Conservation (phyloP, 30 jellyfish, hydroid and myxozoan species). For the Clytia hemisphaerica region DNA sequence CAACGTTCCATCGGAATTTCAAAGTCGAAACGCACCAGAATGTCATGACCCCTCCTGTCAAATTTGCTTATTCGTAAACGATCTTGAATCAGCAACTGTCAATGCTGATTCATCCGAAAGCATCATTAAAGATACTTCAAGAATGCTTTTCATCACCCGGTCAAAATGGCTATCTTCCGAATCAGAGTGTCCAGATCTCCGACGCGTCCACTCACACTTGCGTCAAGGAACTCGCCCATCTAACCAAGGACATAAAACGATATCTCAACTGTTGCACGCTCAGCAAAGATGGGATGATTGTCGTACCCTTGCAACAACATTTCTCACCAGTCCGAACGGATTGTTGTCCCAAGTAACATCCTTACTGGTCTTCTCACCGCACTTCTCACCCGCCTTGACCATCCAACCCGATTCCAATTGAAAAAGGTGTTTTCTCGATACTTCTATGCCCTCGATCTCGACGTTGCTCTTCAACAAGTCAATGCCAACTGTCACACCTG, state of each 20-base stretch:
- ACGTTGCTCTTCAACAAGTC: not conserved
- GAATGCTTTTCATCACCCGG: too few relatives aligned
- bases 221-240: too few relatives aligned
- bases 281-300: not conserved
- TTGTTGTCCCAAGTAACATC: slow-evolving; percentile 14
- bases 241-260: not conserved
- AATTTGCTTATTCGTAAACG: not conserved
- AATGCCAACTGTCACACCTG: slow-evolving; percentile 20
- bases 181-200: too few relatives aligned
- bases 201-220: too few relatives aligned
- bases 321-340: slow-evolving; percentile 5
- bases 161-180: too few relatives aligned
- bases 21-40: not conserved
- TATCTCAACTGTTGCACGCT: not conserved
- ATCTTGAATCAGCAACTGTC: not conserved
- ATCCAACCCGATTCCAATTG: slow-evolving; percentile 17
- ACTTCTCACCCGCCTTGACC: slow-evolving; percentile 18
- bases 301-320: not conserved
- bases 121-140: not conserved
- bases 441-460: slow-evolving; percentile 38
- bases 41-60: not conserved
- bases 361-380: slow-evolving; percentile 36
- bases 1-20: not conserved
- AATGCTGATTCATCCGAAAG: not conserved
- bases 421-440: slow-evolving; percentile 11